These are phyloP conservation scores for Phoxinus dragarum DNA, from an alignment of 2,797 vertebrate genomes.

Conservation along the genomic window DNA sequence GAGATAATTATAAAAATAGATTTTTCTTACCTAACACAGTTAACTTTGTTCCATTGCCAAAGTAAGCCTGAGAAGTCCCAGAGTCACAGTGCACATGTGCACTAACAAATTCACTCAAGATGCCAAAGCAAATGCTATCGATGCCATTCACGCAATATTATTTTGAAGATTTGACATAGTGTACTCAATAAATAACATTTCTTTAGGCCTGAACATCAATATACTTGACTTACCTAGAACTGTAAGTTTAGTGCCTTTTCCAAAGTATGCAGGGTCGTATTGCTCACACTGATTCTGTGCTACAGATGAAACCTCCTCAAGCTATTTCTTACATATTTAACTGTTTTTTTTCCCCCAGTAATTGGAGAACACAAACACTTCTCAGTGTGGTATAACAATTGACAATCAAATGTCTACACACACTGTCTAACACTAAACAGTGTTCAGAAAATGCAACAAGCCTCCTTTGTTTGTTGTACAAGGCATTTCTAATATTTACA, in stretches of 20 bases:
- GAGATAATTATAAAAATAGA: background rate
- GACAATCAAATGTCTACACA: background rate
- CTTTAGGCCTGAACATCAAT: background rate
- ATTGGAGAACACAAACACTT: background rate
- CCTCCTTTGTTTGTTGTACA: background rate
- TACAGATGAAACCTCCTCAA: constrained; percentile 56
- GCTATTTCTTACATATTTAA: background rate
- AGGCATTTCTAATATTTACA: background rate
- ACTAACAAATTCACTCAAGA: background rate
- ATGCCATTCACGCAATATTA: background rate
- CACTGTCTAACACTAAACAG: background rate
- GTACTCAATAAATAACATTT: background rate
- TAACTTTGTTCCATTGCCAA: constrained; percentile 73
- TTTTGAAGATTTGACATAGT: background rate
- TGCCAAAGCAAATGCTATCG: background rate
- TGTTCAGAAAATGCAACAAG: background rate
- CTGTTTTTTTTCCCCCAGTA: background rate
- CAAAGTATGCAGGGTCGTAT: constrained; percentile 63
- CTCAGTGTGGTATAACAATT: background rate
- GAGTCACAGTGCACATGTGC: constrained; percentile 13
- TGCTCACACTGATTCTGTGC: constrained; percentile 59
- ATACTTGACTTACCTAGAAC: constrained; percentile 60
- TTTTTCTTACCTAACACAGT: constrained; percentile 68
- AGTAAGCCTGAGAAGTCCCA: constrained; percentile 59
- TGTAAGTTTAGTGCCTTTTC: constrained; percentile 71